Evolutionary conservation across 2,113 vertebrate species (phyloP).

Genomic region (Ondatra zibethicus): DNA sequence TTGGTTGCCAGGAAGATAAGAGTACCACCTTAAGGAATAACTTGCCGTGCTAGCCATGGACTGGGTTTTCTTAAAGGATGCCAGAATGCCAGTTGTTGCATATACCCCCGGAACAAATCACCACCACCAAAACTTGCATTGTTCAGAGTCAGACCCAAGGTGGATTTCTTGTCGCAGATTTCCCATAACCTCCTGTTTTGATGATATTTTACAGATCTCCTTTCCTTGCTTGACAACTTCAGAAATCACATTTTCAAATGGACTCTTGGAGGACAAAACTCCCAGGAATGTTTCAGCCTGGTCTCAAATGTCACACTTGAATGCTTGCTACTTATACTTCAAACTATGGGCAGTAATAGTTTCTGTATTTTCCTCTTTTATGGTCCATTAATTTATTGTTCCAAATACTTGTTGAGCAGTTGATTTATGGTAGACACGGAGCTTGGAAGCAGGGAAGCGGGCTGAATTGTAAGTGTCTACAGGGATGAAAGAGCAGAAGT

Average conservation of each 20-base stretch:
- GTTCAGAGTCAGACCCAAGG: neutral
- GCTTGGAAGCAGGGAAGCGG: neutral
- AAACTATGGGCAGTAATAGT: too few species aligned
- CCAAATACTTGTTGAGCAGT: neutral
- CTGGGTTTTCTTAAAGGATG: neutral
- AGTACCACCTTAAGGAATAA: neutral
- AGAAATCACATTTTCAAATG: neutral
- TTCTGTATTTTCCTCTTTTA: neutral
- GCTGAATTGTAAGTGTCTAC: rapidly evolving
- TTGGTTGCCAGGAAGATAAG: neutral
- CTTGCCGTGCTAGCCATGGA: neutral
- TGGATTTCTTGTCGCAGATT: neutral
- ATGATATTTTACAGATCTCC: neutral
- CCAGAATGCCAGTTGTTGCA: rapidly evolving
- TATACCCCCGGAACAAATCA: too few species aligned
- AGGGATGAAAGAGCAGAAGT: neutral
- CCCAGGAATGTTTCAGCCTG: neutral
- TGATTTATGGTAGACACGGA: neutral
- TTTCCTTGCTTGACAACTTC: too few species aligned
- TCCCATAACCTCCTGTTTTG: neutral
- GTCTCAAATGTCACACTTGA: neutral
- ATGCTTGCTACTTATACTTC: neutral
- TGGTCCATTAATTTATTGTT: neutral
- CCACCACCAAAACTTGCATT: neutral
- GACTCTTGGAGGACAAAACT: neutral